Base-by-base conservation (phyloP, 1,140 invertebrate genomes). In the Asbolus verrucosus region DNA sequence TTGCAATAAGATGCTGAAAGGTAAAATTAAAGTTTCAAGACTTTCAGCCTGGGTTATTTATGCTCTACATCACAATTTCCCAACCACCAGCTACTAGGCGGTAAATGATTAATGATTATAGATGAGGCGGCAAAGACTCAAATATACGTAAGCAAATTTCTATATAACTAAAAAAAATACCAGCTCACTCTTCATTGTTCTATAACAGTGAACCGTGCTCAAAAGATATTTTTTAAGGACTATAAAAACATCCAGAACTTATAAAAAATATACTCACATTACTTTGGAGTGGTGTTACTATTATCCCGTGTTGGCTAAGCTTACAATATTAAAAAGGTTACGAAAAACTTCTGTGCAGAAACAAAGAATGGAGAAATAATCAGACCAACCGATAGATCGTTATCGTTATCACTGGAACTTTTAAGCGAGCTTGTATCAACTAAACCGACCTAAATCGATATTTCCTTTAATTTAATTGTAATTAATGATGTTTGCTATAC, bases 91-190 rank as follows among this genome's bases (percentile, higher is more conserved):
- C 46, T 27, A 54, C 19, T 54, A 54, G 46, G 46, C 46, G 46
- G 46, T 30, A 54, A 54, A 54, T 54, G 46, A 54, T 54, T 54
- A 54, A 54, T 54, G 46, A 54, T 54, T 54, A 54, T 54, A 54
- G 46, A 54, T 54, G 46, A 54, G 21, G 46, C 46, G 46, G 11
- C 19, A 54, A 27, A 54, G 46, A 54, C 46, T 54, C 9, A 54
- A 54, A 54, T 54, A 54, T 54, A 54, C 46, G 46, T 54, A 54
- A 54, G 46, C 46, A 54, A 54, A 54, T 54, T 54, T 54, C 11
- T 54, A 54, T 54, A 27, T 54, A 54, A 27, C 46, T 27, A 8
- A 6, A 27, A 54, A 54, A 54, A 54, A 54, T 54, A 54, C 46
- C 46, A 18, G 11, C 19, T 54, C 46, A 54, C 46, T 54, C 21